phyloP scores from a whole-genome alignment of 2,888 invertebrate species.

The Protophormia terraenovae region DNA sequence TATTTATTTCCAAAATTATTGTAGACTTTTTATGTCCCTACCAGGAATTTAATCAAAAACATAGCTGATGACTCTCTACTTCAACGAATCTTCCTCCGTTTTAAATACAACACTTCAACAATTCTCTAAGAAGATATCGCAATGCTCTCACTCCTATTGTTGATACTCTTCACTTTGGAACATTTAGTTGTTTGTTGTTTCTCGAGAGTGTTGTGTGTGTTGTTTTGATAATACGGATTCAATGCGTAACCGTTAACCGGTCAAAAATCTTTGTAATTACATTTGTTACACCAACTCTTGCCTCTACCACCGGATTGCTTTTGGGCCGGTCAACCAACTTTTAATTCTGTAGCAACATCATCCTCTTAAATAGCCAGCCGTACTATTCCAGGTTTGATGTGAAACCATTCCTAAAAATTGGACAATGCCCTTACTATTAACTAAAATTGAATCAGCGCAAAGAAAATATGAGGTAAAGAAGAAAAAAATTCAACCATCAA shows the following conservation, averaged over 20 bases:
- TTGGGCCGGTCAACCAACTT: constrained; percentile 16
- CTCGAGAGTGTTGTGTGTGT: constrained; percentile 55
- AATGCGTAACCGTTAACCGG: constrained; percentile 62
- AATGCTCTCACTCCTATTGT: constrained; percentile 20
- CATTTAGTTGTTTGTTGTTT: constrained; percentile 68
- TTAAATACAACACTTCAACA: constrained; percentile 55
- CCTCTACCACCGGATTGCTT: constrained; percentile 33
- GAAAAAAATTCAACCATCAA: constrained; percentile 14
- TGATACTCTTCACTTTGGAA: constrained; percentile 51
- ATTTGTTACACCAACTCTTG: constrained; percentile 52
- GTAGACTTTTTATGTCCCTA: neutral
- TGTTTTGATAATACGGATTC: constrained; percentile 56
- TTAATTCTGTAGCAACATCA: constrained; percentile 18
- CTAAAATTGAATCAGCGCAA: neutral
- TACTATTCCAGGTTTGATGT: constrained; percentile 24
- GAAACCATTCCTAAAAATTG: constrained; percentile 25
- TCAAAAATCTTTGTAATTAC: constrained; percentile 66
- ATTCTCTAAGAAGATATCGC: neutral
- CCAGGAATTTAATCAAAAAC: neutral
- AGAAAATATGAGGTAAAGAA: constrained; percentile 38
- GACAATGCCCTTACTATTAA: constrained; percentile 42
- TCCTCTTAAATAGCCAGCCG: constrained; percentile 15
- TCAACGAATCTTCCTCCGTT: neutral
- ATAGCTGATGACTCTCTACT: constrained; percentile 1
- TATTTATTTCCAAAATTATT: neutral